phyloP scores from a whole-genome alignment of 2,113 vertebrate genomes.

The Eretmochelys imbricata region DNA sequence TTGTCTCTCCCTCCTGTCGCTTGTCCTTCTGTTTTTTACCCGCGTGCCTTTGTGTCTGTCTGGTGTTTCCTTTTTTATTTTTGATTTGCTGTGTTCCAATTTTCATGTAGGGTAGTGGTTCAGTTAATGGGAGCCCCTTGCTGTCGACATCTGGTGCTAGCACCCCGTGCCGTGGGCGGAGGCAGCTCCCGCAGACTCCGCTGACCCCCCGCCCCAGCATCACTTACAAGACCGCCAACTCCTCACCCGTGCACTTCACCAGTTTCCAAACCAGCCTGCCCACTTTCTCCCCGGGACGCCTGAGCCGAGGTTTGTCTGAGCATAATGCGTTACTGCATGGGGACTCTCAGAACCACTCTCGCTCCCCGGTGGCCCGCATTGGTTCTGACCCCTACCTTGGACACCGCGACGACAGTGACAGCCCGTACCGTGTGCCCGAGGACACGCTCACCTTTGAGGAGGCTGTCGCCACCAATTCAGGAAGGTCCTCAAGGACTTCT shows the following conservation, averaged over 20 bases:
- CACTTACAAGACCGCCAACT: conserved; percentile 95
- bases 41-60: conserved; percentile 67
- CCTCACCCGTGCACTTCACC: conserved; percentile 90
- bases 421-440: conserved; percentile 75
- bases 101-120: conserved; percentile 94
- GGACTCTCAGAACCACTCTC: conserved; percentile 76
- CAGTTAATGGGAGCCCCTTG: conserved; percentile 90
- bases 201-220: conserved; percentile 91
- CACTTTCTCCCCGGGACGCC: conserved; percentile 85
- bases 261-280: conserved; percentile 75
- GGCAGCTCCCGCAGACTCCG: conserved; percentile 95
- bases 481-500: conserved; percentile 85
- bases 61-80: conserved; percentile 77
- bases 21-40: conserved; percentile 61
- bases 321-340: conserved; percentile 87
- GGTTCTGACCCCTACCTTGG: conserved; percentile 92
- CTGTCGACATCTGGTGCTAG: conserved; percentile 90
- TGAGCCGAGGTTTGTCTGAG: conserved; percentile 92
- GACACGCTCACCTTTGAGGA: conserved; percentile 91
- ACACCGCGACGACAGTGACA: conserved; percentile 73
- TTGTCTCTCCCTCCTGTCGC: conserved; percentile 46
- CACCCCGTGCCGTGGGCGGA: conserved; percentile 91
- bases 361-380: conserved; percentile 83
- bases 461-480: conserved; percentile 86
- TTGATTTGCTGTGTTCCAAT: conserved; percentile 90